Evolutionary conservation across 2,797 vertebrate genomes (phyloP).

Genomic region (Lacerta agilis): DNA sequence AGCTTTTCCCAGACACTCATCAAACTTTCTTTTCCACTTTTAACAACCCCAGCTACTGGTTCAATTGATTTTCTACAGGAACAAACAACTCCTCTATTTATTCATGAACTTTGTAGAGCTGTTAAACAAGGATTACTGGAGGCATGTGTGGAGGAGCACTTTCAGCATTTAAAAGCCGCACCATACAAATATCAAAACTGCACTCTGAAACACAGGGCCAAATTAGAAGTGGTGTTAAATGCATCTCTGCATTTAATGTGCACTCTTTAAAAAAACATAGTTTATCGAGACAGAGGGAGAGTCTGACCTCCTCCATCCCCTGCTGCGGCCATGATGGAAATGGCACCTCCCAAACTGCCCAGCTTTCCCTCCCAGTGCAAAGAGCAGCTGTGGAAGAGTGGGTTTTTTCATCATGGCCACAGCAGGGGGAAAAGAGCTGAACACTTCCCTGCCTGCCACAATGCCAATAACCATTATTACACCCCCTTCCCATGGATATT

Average conservation of each 20-base stretch:
- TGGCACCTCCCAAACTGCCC: background rate
- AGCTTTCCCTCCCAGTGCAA: background rate
- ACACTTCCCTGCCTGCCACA: background rate
- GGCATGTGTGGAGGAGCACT: background rate
- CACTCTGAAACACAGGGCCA: too few relatives aligned
- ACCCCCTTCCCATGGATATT: background rate
- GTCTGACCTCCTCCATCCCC: background rate
- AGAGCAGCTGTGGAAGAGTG: background rate
- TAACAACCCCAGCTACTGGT: too few relatives aligned
- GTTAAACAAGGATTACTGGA: background rate
- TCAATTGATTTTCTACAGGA: too few relatives aligned
- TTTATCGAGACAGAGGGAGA: background rate
- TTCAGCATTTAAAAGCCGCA: background rate
- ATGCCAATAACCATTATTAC: background rate
- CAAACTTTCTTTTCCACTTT: too few relatives aligned
- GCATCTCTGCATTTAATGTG: too few relatives aligned
- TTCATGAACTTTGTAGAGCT: too few relatives aligned
- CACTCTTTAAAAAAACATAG: too few relatives aligned
- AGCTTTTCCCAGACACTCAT: too few relatives aligned
- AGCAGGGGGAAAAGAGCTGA: background rate
- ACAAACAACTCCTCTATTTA: too few relatives aligned
- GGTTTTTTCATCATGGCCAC: background rate
- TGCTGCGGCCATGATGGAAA: background rate
- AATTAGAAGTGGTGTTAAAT: background rate
- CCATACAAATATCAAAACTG: too few relatives aligned